phyloP scores from a whole-genome alignment of 2,113 vertebrate genomes.

The Camelus dromedarius region DNA sequence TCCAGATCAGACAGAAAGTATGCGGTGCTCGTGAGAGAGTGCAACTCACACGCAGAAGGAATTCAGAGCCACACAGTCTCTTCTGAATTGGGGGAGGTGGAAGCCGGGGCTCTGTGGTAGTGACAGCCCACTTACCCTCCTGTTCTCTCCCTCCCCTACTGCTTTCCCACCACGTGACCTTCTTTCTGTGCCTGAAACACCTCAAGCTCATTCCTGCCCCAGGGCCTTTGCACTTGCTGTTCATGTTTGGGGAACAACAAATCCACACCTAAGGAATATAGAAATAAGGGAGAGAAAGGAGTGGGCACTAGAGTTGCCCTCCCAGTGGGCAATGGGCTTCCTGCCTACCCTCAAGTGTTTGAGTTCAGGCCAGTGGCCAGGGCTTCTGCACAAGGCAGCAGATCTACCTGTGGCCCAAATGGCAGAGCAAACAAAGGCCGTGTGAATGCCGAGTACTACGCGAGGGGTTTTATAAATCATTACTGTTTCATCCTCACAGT shows the following conservation, averaged over 20 bases:
- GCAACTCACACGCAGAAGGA: not conserved
- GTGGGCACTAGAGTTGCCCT: not conserved
- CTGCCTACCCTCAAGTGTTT: not conserved
- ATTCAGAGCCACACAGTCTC: not conserved
- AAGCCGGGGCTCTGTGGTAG: not conserved
- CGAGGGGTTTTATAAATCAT: fast-evolving
- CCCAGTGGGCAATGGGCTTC: not conserved
- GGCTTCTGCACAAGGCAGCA: not conserved
- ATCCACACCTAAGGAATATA: not conserved
- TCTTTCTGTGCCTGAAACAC: not conserved
- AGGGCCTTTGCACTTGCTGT: not conserved
- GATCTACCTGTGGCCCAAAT: not conserved
- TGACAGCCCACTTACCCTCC: not conserved
- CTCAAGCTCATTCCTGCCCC: not conserved
- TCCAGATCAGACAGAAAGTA: not conserved
- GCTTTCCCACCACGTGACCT: not conserved
- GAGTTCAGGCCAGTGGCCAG: not conserved
- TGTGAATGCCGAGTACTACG: fast-evolving
- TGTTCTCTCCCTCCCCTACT: not conserved
- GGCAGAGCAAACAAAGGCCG: too few species aligned
- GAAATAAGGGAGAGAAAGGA: not conserved
- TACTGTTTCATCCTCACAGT: not conserved
- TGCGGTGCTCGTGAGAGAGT: not conserved
- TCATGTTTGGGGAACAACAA: not conserved
- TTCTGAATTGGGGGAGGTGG: not conserved